Evolutionary conservation across 1,140 invertebrate species (phyloP).

Genomic region (Tetranychus urticae): DNA sequence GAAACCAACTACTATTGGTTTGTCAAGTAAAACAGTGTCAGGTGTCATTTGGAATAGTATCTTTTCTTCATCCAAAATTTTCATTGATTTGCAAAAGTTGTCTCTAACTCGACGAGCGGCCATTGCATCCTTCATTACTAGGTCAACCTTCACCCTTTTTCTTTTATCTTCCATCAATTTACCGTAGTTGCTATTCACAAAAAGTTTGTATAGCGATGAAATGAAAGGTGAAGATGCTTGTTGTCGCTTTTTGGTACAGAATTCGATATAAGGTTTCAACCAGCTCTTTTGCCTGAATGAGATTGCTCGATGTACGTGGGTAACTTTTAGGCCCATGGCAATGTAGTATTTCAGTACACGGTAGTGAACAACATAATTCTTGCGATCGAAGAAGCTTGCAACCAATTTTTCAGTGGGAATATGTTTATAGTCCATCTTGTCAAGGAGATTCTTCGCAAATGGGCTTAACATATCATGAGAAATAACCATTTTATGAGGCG

Average conservation of each 20-base stretch:
- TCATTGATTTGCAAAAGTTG: too few relatives aligned
- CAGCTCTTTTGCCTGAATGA: conserved; percentile 25
- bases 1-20: too few relatives aligned
- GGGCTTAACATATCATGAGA: neutral
- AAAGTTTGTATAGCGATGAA: conserved; percentile 18
- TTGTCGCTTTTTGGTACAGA: conserved; percentile 19
- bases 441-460: neutral
- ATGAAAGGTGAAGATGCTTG: conserved; percentile 15
- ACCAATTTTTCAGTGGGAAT: conserved; percentile 1
- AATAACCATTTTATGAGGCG: conserved; percentile 14
- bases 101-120: too few relatives aligned
- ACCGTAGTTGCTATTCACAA: conserved; percentile 25
- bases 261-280: conserved; percentile 23
- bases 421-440: neutral
- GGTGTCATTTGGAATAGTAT: too few relatives aligned
- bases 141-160: neutral
- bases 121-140: too few relatives aligned
- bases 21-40: too few relatives aligned
- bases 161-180: conserved; percentile 22
- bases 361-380: conserved; percentile 27
- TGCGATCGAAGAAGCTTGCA: conserved; percentile 4
- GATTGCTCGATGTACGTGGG: conserved; percentile 24
- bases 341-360: conserved; percentile 25
- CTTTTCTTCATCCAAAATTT: too few relatives aligned
- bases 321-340: conserved; percentile 21